Conservation (phyloP, 2,888 invertebrate genomes). For the Dryococelus australis region DNA sequence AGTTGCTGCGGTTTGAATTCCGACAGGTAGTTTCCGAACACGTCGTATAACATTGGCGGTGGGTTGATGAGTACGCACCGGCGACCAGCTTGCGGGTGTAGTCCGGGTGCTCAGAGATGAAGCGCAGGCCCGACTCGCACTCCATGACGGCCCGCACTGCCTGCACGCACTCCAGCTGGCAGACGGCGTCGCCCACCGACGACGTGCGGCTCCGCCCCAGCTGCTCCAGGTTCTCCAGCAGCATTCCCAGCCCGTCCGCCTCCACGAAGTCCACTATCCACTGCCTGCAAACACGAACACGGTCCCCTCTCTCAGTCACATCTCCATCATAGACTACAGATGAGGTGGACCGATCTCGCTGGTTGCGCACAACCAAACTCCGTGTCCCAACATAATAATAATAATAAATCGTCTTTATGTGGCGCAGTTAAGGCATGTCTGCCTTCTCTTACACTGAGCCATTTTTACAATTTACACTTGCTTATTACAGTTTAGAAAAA, state of each 20-base stretch:
- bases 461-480: too few relatives aligned
- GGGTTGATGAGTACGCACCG: conserved; percentile 52
- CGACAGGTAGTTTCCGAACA: too few relatives aligned
- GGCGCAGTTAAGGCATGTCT: too few relatives aligned
- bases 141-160: conserved; percentile 59
- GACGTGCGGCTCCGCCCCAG: conserved; percentile 52
- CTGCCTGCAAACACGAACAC: conserved; percentile 47
- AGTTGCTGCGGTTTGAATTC: too few relatives aligned
- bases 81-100: conserved; percentile 57
- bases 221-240: conserved; percentile 57
- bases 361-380: too few relatives aligned
- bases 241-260: conserved; percentile 57
- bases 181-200: conserved; percentile 56
- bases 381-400: too few relatives aligned
- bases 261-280: conserved; percentile 60
- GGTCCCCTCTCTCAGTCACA: neutral
- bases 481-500: too few relatives aligned
- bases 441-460: too few relatives aligned
- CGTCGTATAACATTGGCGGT: too few relatives aligned
- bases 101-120: conserved; percentile 55
- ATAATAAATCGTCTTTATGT: too few relatives aligned
- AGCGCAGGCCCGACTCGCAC: conserved; percentile 57
- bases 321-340: too few relatives aligned
- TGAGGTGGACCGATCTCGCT: too few relatives aligned
- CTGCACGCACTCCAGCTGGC: conserved; percentile 59